Evolutionary conservation across 2,113 vertebrate genomes (phyloP), one percentile per base, ranked within the genome.

Genomic region (Leptobrachium ailaonicum): DNA sequence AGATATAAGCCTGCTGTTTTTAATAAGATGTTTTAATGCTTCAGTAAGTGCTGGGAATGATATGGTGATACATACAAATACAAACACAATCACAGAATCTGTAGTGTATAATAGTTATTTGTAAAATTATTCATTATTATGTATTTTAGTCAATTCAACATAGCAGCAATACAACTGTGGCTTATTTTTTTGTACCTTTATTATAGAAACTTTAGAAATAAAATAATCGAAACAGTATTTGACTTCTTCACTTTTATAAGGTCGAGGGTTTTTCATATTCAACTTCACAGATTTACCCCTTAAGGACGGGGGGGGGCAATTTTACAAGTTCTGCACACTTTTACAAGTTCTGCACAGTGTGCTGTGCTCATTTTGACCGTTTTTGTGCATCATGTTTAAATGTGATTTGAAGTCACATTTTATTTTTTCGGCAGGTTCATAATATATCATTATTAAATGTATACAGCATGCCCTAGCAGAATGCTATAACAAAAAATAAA

Each of bases 1-100:
- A 68, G 67, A 58, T 68, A 77, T 68, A 32, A 58, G 53, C 75
- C 75, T 69, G 75, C 75, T 77, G 75, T 68, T 77, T 66, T 69
- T 69, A 77, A 77, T 69, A 67, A 69, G 75, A 69, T 10, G 32
- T 68, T 76, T 50, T 69, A 44, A 32, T 43, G n/a, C 14, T 68
- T 68, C 69, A 68, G 14, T 56, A 77, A 67, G 75, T 67, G 54
- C 41, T 41, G 63, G 13, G 66, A 2, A 32, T 77, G 41, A 60
- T 14, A 60, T 60, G 13, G 9, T 60, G 9, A 60, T 60, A 60
- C 13, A 4, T 11, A 20, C 50, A 68, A 53, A 58, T 43, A 77
- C 8, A 76, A 66, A 14, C 6, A 69, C 54, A 66, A 66, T 54
- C 2, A 3, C 50, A 67, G 54, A 76, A 41, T 47, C 50, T 5